Evolutionary conservation across 2,113 vertebrate species (phyloP).

Genomic region (Notarius quadriscutis): DNA sequence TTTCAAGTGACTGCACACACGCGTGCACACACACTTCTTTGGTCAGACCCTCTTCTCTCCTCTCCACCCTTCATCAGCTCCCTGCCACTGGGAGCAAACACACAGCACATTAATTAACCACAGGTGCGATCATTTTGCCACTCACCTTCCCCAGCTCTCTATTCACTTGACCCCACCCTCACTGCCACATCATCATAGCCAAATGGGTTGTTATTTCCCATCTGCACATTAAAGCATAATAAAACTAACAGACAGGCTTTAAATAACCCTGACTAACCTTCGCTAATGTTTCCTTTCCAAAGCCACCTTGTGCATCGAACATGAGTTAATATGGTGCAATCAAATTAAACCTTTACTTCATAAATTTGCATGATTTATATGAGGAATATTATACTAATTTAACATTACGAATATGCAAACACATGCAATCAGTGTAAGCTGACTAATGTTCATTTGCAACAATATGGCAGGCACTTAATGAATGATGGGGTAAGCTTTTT

Average conservation of each 20-base stretch:
- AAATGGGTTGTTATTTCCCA: conserved; percentile 42
- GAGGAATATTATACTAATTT: conserved; percentile 60
- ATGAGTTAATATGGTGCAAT: conserved; percentile 71
- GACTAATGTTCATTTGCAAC: conserved; percentile 61
- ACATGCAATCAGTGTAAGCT: conserved; percentile 59
- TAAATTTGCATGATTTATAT: conserved; percentile 72
- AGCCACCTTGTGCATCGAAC: conserved; percentile 67
- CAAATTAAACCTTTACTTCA: conserved; percentile 72
- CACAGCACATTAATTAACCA: too few species aligned
- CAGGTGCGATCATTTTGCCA: too few species aligned
- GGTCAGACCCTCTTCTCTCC: too few species aligned
- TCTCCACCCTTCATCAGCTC: too few species aligned
- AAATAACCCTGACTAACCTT: conserved; percentile 61
- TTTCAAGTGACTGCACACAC: too few species aligned
- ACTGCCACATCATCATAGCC: conserved; percentile 29
- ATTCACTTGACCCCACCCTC: too few species aligned
- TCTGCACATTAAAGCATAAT: conserved; percentile 55
- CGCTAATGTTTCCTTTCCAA: conserved; percentile 57
- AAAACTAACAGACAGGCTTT: conserved; percentile 63
- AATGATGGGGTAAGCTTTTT: conserved; percentile 63
- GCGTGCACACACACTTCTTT: too few species aligned
- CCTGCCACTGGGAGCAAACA: too few species aligned
- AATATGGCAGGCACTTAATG: conserved; percentile 60
- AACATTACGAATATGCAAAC: conserved; percentile 70
- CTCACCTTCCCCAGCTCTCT: too few species aligned